A percentile compares a stretch with the other conserved stretches of the same genome.
These are phyloP conservation scores for Atherinosoma microstoma DNA, from an alignment of 2,797 vertebrate genomes.

Conservation along the genomic window DNA sequence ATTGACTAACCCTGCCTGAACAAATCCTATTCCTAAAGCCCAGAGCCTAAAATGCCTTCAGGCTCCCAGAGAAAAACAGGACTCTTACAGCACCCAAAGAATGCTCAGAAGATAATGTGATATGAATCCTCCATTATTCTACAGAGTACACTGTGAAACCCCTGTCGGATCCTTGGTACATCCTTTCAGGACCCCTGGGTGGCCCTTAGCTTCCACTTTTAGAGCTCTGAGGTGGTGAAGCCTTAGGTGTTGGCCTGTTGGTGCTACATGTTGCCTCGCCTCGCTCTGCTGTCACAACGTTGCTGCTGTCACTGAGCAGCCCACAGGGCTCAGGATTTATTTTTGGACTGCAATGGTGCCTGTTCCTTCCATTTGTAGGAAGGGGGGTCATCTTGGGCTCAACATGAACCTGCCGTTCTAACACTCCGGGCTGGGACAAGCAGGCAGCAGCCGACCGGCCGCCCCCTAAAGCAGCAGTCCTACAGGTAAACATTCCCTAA, in stretches of 20 bases:
- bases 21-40: neutral
- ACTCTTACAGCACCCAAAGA: neutral
- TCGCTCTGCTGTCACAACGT: conserved; percentile 57
- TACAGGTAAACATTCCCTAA: conserved; percentile 80
- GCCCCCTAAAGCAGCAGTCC: conserved; percentile 71
- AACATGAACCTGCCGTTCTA: conserved; percentile 84
- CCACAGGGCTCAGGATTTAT: conserved; percentile 82
- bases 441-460: conserved; percentile 81
- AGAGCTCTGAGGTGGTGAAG: conserved; percentile 61
- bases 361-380: conserved; percentile 85
- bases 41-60: neutral
- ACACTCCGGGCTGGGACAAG: conserved; percentile 82
- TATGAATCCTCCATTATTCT: neutral
- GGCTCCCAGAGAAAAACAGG: neutral
- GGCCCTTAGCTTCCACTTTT: conserved; percentile 58
- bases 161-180: neutral
- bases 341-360: conserved; percentile 88
- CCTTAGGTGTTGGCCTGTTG: conserved; percentile 66
- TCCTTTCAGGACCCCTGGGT: conserved; percentile 38
- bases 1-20: neutral
- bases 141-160: neutral
- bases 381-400: conserved; percentile 79
- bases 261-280: conserved; percentile 36
- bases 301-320: conserved; percentile 70
- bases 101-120: neutral